A percentile compares a stretch with the other conserved stretches of the same genome.
phyloP scores from a whole-genome alignment of 2,797 vertebrate genomes.

The Neomorphus geoffroyi region DNA sequence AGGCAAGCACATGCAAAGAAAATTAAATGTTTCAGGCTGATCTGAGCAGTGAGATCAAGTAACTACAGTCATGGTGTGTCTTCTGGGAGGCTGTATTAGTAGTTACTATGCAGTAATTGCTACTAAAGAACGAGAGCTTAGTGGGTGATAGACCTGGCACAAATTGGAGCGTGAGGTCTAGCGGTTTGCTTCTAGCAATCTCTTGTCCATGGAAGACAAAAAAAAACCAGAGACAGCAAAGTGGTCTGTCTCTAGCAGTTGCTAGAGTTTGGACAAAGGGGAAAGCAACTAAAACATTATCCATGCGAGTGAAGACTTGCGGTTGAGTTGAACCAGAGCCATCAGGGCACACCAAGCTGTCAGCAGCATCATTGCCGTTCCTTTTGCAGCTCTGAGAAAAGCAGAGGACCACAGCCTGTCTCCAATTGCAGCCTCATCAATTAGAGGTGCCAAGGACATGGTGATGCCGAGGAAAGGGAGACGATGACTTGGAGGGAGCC shows the following conservation, averaged over 20 bases:
- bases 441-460: not conserved
- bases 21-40: conserved; percentile 11
- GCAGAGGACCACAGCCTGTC: not conserved
- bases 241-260: not conserved
- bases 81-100: not conserved
- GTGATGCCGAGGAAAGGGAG: not conserved
- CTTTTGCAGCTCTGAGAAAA: not conserved
- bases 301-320: not conserved
- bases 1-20: not conserved
- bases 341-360: not conserved
- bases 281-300: not conserved
- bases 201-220: not conserved
- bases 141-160: not conserved
- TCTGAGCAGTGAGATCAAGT: not conserved
- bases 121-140: not conserved
- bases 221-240: not conserved
- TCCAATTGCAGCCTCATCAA: accelerated
- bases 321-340: not conserved
- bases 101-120: not conserved
- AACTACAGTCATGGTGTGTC: not conserved
- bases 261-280: not conserved
- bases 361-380: accelerated
- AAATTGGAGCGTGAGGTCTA: not conserved
- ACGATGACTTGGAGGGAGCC: not conserved
- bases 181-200: not conserved